These are phyloP conservation scores for Muscicapa adusta DNA, from an alignment of 2,113 vertebrate species.

Conservation along the genomic window DNA sequence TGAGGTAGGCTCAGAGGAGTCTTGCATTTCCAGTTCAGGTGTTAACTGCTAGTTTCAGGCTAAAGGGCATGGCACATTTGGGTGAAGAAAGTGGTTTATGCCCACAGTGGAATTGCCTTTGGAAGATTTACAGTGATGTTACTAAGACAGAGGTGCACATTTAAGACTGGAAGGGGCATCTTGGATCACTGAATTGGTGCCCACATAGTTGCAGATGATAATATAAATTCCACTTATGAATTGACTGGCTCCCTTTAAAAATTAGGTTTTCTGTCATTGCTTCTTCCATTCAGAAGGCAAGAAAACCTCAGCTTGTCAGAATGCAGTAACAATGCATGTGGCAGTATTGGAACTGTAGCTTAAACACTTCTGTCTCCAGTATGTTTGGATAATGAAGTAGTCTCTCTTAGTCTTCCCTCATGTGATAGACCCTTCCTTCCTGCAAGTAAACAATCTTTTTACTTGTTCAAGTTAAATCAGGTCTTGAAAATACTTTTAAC, in stretches of 20 bases:
- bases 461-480: not conserved
- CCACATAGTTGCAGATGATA: not conserved
- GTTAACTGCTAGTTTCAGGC: conserved; percentile 3
- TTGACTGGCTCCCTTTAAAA: not conserved
- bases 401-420: not conserved
- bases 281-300: not conserved
- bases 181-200: not conserved
- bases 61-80: not conserved
- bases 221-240: not conserved
- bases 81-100: conserved; percentile 6
- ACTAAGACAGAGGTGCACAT: not conserved
- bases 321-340: not conserved
- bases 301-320: not conserved
- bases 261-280: not conserved
- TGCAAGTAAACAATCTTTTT: not conserved
- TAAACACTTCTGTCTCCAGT: not conserved
- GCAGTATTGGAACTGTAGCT: not conserved
- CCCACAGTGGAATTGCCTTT: not conserved
- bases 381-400: not conserved
- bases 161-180: not conserved
- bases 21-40: conserved; percentile 29
- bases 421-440: not conserved
- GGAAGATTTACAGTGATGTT: not conserved
- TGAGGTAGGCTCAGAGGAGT: conserved; percentile 12
- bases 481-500: not conserved